Base-by-base conservation (phyloP, 1,140 invertebrate genomes). In the Zaprionus capensis region DNA sequence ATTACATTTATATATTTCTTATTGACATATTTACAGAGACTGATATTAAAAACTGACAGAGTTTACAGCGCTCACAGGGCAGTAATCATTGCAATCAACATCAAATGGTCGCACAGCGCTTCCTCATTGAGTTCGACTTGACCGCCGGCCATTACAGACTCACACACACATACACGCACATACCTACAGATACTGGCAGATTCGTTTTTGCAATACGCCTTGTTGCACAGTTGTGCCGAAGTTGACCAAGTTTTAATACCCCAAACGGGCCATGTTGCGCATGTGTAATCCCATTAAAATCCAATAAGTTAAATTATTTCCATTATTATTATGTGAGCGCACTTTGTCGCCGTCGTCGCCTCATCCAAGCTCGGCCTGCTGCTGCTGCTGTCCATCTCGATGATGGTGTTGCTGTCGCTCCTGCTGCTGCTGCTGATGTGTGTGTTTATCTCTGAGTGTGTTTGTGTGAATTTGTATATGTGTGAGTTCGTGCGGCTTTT, bases 271-370 rank as follows among this genome's bases (percentile, higher is more conserved):
- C 78, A 80, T 91, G 85, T 85, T 90, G 85, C 86, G 85, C 81
- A 90, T 90, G 81, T 91, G 87, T 91, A 91, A 91, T 91, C 88
- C 81, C 87, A 91, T 91, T 91, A 91, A 91, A 91, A 91, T 91
- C 83, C 88, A 91, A 91, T 91, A 91, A 91, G 83, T 91, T 91
- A 87, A 91, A 91, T 91, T 91, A 91, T 91, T 87, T 91, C 80
- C 88, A 91, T 91, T 91, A 91, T 87, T 88, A 85, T 90, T 90
- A 82, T 88, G 85, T 82, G 85, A 90, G 84, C 81, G 78, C 76
- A 85, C 75, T 90, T 88, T 84, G 84, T 81, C 71, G 84, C 71
- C 55, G n/a, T 17, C 41, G 34, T 5, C 20, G 58, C 6, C 12
- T 71, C 31, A 69, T 83, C 65, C 63, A 62, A 76, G 82, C 53